Evolutionary conservation across 2,797 vertebrate genomes (phyloP).

Genomic region (Crenichthys baileyi): DNA sequence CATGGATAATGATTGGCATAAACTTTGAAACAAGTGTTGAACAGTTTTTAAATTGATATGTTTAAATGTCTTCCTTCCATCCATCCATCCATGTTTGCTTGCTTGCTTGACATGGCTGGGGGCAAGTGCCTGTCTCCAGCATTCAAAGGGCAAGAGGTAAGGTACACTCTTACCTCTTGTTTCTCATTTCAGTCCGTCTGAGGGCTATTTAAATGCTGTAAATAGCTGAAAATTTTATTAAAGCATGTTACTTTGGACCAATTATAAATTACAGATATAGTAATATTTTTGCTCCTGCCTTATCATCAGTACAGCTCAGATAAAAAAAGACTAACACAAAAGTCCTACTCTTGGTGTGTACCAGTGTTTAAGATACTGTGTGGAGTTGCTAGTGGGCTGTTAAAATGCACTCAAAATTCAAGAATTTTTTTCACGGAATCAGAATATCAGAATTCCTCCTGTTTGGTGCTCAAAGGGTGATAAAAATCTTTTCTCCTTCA

Average conservation of each 20-base stretch:
- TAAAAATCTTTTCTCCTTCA: slow-evolving; percentile 72
- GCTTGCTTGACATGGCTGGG: too few species aligned
- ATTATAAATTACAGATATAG: not conserved
- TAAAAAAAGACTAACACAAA: not conserved
- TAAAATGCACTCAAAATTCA: too few species aligned
- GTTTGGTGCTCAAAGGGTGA: slow-evolving; percentile 3
- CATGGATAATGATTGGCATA: not conserved
- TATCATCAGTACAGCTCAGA: not conserved
- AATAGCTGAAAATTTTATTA: not conserved
- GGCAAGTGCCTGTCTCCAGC: not conserved
- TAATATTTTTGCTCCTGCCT: not conserved
- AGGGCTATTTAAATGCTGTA: not conserved
- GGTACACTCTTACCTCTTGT: too few species aligned
- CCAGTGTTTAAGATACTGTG: too few species aligned
- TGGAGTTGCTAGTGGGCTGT: too few species aligned
- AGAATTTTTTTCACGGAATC: not conserved
- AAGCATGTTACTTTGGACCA: not conserved
- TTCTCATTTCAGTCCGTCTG: too few species aligned
- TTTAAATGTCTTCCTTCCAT: not conserved
- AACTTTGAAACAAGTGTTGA: not conserved
- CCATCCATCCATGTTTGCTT: too few species aligned
- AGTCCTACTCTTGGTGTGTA: not conserved
- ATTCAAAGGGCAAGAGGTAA: not conserved
- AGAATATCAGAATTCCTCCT: slow-evolving; percentile 5
- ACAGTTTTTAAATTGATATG: not conserved